Evolutionary conservation across 35 echinoderm and acorn worm species (phyloP).

Genomic region (Heliocidaris erythrogramma): DNA sequence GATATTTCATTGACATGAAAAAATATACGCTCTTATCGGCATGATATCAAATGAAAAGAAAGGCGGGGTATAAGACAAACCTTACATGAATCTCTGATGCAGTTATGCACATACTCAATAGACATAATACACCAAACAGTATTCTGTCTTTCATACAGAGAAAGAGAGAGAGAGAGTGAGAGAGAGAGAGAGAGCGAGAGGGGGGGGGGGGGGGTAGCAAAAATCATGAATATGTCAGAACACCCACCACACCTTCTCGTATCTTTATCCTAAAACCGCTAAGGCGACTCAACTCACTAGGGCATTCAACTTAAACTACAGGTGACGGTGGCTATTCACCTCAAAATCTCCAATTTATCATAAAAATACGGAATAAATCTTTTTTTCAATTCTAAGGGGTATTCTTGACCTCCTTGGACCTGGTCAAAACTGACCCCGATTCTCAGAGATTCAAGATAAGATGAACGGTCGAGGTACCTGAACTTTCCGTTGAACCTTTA

Average conservation of each 20-base stretch:
- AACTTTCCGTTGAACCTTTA: background rate
- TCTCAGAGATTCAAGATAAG: background rate
- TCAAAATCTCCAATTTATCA: background rate
- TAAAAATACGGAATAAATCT: background rate
- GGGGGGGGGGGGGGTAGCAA: background rate
- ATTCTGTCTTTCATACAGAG: background rate
- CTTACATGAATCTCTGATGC: no score
- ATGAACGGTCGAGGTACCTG: background rate
- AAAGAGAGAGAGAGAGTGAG: background rate
- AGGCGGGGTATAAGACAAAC: no score
- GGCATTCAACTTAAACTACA: background rate
- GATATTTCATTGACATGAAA: no score
- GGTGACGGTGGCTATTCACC: background rate
- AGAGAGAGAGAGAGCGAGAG: background rate
- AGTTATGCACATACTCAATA: no score
- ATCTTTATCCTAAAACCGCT: background rate
- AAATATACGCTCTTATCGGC: no score
- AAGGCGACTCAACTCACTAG: background rate
- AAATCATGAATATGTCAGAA: background rate
- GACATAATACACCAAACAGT: background rate
- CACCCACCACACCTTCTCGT: background rate
- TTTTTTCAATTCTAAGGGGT: background rate
- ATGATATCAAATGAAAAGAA: no score
- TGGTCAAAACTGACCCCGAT: background rate
- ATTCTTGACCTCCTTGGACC: background rate